Percentiles rank a stretch among this genome's conserved stretches.
Conservation (phyloP, 2,113 vertebrate genomes). For the Coracopsis vasa region DNA sequence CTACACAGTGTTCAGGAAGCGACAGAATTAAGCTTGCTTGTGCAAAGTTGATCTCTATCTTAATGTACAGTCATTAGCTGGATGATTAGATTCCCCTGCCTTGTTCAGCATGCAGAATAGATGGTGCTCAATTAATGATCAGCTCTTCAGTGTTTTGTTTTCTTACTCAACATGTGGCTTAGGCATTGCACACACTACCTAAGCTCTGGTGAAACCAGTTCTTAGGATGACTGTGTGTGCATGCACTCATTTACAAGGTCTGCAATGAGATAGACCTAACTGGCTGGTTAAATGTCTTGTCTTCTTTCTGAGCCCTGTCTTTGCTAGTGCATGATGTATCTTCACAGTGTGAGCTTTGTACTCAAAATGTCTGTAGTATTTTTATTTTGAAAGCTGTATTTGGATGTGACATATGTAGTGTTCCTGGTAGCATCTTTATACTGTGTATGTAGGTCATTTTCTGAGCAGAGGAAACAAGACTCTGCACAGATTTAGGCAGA, state of each 20-base stretch:
- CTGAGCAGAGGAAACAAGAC: background rate
- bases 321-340: background rate
- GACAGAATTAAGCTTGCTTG: background rate
- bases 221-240: background rate
- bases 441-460: slow-evolving; percentile 40
- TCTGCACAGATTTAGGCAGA: background rate
- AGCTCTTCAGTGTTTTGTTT: background rate
- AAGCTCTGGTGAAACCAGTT: background rate
- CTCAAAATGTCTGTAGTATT: background rate
- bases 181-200: background rate
- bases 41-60: background rate
- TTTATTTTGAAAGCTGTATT: background rate
- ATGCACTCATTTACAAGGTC: background rate
- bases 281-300: background rate
- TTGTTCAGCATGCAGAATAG: background rate
- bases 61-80: background rate
- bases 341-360: background rate
- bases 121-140: background rate
- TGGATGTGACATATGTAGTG: background rate
- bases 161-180: background rate
- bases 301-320: background rate
- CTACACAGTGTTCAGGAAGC: background rate
- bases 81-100: background rate
- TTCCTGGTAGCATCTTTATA: slow-evolving; percentile 1
- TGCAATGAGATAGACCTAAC: background rate